Conservation (phyloP, 2,888 invertebrate genomes). For the Oeneis ivallda region DNA sequence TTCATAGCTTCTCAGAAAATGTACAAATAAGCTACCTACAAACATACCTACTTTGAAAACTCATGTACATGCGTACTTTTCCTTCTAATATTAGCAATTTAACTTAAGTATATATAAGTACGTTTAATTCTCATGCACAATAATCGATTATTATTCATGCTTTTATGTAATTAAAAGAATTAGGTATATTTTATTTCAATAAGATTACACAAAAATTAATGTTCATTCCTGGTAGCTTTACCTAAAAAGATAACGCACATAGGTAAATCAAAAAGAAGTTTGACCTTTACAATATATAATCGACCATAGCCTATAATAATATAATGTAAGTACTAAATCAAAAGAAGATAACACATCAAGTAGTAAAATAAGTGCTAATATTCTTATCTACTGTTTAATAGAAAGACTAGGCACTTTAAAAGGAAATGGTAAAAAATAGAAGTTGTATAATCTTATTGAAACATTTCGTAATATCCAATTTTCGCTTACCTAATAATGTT, state of each 20-base stretch:
- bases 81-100: background rate
- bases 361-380: background rate
- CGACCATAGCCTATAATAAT: no score
- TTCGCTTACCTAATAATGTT: slow-evolving; percentile 67
- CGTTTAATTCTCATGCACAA: slow-evolving; percentile 23
- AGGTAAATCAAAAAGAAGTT: background rate
- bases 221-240: background rate
- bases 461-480: slow-evolving; percentile 55
- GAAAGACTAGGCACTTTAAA: background rate
- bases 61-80: background rate
- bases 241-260: background rate
- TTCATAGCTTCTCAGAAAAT: background rate
- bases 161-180: slow-evolving; percentile 6
- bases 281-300: background rate
- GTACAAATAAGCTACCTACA: background rate
- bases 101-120: background rate
- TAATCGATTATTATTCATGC: slow-evolving; percentile 19
- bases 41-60: background rate
- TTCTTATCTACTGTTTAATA: background rate
- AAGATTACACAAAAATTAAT: slow-evolving; percentile 29
- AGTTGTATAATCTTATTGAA: slow-evolving; percentile 52
- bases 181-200: slow-evolving; percentile 40
- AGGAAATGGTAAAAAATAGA: background rate
- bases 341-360: no score
- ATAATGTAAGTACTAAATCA: no score